These are phyloP conservation scores for Aurelia sp. DNA, from an alignment of 30 jellyfish, hydroid and myxozoan genomes.

Conservation along the genomic window DNA sequence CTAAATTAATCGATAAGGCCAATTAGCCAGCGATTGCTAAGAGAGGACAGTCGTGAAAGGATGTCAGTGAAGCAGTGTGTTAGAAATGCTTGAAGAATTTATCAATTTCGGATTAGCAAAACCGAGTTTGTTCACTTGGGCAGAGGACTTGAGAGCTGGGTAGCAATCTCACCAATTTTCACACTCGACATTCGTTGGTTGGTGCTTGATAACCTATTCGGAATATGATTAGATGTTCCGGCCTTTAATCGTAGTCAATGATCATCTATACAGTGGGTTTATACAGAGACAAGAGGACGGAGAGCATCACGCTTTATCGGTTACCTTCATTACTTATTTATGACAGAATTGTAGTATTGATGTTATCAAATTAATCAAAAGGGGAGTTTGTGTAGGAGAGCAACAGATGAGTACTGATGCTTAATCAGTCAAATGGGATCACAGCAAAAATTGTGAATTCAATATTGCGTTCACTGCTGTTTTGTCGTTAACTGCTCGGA, in stretches of 20 bases:
- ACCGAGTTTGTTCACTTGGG: slow-evolving; percentile 35
- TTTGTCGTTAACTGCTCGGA: not conserved
- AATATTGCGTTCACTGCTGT: not conserved
- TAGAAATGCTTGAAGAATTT: slow-evolving; percentile 70
- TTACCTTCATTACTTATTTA: slow-evolving; percentile 43
- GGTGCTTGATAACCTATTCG: slow-evolving; percentile 19
- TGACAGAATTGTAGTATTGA: slow-evolving; percentile 33
- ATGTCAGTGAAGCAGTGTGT: slow-evolving; percentile 63
- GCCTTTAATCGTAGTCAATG: slow-evolving; percentile 31
- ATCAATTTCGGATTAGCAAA: slow-evolving; percentile 61
- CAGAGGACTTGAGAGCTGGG: slow-evolving; percentile 20
- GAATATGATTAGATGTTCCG: slow-evolving; percentile 51
- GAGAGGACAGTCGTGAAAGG: slow-evolving; percentile 43
- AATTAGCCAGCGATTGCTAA: slow-evolving; percentile 59
- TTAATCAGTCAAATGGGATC: too few relatives aligned
- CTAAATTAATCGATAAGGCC: slow-evolving; percentile 67
- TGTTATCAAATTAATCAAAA: slow-evolving; percentile 35
- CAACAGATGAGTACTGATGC: too few relatives aligned
- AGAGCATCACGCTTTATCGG: not conserved
- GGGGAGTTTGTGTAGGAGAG: slow-evolving; percentile 23
- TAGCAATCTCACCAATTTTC: slow-evolving; percentile 40
- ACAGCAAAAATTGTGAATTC: too few relatives aligned
- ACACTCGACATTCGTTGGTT: slow-evolving; percentile 18
- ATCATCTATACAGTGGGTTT: slow-evolving; percentile 20
- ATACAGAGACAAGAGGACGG: not conserved